A percentile compares a stretch with the other conserved stretches of the same genome.
phyloP scores from a whole-genome alignment of 2,113 vertebrate species.

The Petrocephalus microphthalmus region DNA sequence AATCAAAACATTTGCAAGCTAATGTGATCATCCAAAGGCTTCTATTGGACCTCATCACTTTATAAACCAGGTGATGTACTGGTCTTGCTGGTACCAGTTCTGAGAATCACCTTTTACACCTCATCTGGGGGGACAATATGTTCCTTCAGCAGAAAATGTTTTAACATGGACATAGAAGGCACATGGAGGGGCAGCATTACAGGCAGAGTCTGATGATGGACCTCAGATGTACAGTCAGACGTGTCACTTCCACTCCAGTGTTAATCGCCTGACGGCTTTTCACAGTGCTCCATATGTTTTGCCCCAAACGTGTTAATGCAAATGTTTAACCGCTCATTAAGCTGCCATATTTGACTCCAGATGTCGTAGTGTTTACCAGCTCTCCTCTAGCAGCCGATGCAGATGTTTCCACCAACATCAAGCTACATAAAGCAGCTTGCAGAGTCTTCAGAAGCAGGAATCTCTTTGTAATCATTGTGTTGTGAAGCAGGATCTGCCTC shows the following conservation, averaged over 20 bases:
- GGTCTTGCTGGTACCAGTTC: neutral
- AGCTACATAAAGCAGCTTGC: neutral
- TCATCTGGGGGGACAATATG: neutral
- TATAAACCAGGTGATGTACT: neutral
- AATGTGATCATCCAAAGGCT: neutral
- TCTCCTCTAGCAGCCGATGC: neutral
- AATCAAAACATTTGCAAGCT: neutral
- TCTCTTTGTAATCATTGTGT: constrained; percentile 6
- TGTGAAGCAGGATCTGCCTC: neutral
- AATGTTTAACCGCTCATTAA: constrained; percentile 1
- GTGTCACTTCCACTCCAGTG: neutral
- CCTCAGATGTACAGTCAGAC: neutral
- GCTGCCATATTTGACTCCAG: neutral
- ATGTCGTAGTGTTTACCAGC: neutral
- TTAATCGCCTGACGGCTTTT: neutral
- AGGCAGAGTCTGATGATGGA: neutral
- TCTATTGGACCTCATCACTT: neutral
- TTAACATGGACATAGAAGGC: neutral
- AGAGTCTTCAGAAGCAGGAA: neutral
- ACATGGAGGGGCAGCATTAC: neutral
- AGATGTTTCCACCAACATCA: neutral
- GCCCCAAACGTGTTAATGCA: neutral
- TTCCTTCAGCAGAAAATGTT: neutral
- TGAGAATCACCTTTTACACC: neutral
- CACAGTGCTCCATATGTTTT: neutral